phyloP scores from a whole-genome alignment of 2,113 vertebrate genomes.

The Xenus cinereus region DNA sequence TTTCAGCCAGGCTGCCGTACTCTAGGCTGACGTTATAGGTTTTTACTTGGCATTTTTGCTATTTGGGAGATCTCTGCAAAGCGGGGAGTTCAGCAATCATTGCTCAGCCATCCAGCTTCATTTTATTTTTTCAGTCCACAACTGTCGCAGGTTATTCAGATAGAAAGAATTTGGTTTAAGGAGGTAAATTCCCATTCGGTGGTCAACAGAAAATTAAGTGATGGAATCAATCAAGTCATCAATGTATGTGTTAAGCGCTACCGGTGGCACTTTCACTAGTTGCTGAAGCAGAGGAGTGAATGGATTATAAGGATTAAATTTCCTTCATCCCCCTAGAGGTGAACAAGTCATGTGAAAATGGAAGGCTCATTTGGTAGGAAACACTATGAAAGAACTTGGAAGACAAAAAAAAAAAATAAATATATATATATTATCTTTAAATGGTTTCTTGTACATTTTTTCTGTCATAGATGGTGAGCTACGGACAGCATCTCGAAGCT shows the following conservation, averaged over 20 bases:
- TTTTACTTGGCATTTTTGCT: not conserved
- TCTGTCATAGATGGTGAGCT: not conserved
- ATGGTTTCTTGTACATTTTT: not conserved
- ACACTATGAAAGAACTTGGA: not conserved
- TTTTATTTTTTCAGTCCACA: not conserved
- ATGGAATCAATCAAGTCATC: not conserved
- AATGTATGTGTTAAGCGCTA: not conserved
- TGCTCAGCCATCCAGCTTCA: not conserved
- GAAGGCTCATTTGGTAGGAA: not conserved
- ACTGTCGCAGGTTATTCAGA: not conserved
- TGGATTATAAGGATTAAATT: constrained; percentile 13
- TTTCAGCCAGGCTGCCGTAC: not conserved
- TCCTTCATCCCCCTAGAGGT: not conserved
- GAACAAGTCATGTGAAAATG: not conserved
- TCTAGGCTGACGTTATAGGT: not conserved
- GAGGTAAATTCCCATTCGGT: not conserved
- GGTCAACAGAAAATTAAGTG: not conserved
- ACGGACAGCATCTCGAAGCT: not conserved
- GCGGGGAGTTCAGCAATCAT: not conserved
- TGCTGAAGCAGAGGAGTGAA: not conserved
- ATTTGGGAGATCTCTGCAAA: not conserved
- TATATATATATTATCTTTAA: not conserved
- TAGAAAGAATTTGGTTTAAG: not conserved
- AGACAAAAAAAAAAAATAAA: not conserved
- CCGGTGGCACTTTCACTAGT: not conserved